phyloP scores from a whole-genome alignment of 2,888 invertebrate species.

The Nipponacmea schrenckii region DNA sequence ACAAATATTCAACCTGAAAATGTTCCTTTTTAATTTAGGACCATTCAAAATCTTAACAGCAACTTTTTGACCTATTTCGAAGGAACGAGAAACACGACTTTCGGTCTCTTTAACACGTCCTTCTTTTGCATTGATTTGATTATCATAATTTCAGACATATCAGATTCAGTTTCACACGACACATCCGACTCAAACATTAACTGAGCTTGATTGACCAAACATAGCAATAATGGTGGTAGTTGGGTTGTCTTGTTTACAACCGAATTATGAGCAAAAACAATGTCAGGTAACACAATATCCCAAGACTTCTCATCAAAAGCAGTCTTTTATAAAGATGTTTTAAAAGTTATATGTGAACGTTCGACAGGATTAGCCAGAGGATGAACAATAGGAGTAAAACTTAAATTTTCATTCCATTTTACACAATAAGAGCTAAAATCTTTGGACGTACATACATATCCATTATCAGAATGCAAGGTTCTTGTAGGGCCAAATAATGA shows the following conservation, averaged over 20 bases:
- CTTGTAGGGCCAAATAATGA: background rate
- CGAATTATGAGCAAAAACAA: background rate
- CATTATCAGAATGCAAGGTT: background rate
- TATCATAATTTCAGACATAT: background rate
- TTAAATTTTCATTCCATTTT: conserved; percentile 1
- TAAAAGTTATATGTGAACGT: background rate
- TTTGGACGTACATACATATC: background rate
- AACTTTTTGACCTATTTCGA: background rate
- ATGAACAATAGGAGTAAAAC: background rate
- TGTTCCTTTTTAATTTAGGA: conserved; percentile 3
- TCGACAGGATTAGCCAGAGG: background rate
- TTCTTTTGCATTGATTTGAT: background rate
- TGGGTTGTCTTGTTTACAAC: background rate
- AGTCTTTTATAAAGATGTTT: background rate
- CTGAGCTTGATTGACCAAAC: background rate
- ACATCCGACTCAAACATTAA: background rate
- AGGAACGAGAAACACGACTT: background rate
- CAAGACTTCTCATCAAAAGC: background rate
- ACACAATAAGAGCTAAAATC: background rate
- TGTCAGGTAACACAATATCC: background rate
- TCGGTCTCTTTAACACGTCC: background rate
- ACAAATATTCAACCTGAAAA: too few species aligned
- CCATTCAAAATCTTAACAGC: background rate
- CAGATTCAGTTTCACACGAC: background rate
- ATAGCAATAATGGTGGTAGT: background rate